These are phyloP conservation scores for Contarinia nasturtii DNA, from an alignment of 1,140 invertebrate species.

Conservation along the genomic window DNA sequence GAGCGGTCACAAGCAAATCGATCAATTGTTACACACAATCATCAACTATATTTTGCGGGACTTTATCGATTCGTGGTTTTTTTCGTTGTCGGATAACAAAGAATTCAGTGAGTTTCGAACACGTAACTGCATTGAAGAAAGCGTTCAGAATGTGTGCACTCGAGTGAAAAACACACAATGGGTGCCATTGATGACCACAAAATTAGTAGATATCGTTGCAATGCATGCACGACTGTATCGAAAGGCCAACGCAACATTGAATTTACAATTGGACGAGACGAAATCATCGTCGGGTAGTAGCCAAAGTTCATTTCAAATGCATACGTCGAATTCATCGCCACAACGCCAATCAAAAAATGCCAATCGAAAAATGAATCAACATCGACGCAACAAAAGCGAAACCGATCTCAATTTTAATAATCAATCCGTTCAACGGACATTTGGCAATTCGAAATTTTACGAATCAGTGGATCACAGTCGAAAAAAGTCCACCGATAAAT, in stretches of 20 bases:
- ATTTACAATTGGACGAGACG: background rate
- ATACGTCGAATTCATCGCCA: slow-evolving; percentile 1
- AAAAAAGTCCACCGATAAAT: slow-evolving; percentile 12
- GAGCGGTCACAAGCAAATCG: slow-evolving; percentile 3
- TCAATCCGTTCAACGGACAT: slow-evolving; percentile 11
- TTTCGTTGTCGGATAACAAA: slow-evolving; percentile 27
- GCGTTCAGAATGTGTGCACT: slow-evolving; percentile 31
- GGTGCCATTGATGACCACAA: slow-evolving; percentile 69
- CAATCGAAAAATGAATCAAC: slow-evolving; percentile 15
- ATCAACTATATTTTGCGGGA: slow-evolving; percentile 54
- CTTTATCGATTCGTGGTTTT: slow-evolving; percentile 59
- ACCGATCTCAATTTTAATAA: slow-evolving; percentile 39
- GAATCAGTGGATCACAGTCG: background rate
- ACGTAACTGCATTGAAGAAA: slow-evolving; percentile 26
- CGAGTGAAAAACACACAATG: slow-evolving; percentile 68
- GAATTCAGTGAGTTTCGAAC: slow-evolving; percentile 22
- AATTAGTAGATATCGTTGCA: slow-evolving; percentile 75
- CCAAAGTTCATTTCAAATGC: background rate
- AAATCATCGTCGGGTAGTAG: background rate
- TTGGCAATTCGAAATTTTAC: slow-evolving; percentile 26
- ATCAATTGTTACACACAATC: slow-evolving; percentile 18
- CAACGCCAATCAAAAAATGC: background rate
- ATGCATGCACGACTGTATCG: slow-evolving; percentile 69
- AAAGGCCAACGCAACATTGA: slow-evolving; percentile 1
- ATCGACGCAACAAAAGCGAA: slow-evolving; percentile 49